Base-by-base conservation (phyloP, 2,888 invertebrate genomes). In the Amiota communis region DNA sequence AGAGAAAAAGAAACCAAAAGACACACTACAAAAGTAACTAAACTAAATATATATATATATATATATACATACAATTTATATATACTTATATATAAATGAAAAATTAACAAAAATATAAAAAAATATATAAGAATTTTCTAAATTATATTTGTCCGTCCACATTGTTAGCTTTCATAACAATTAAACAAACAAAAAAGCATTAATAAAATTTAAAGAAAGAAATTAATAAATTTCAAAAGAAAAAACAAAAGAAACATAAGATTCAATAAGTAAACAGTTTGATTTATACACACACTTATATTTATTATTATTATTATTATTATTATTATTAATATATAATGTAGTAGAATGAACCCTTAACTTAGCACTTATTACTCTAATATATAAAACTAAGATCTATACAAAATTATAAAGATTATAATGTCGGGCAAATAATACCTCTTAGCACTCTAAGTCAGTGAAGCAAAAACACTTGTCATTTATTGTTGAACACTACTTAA, bases 101-200 rank as follows among this genome's bases (percentile, higher is more conserved):
- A 65, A 51, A 72, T 15, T 51, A 17, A 8, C 51, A 64, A 74
- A 76, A 63, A 78, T 73, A 71, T 67, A 64, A 13, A 49, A 53
- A 65, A 20, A 11, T 8, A 67, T 20, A 65, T 48, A 46, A 20
- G 49, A 57, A 13, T 86, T 84, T 84, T 86, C 86, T 84, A 87
- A 83, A 86, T 86, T 88, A 86, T 88, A 88, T 88, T 88, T 87
- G 87, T 88, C 89, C 88, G 88, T 88, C 88, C 88, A 88, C 88
- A 87, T 88, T 88, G 87, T 87, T 88, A 89, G 88, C 89, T 89
- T 88, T 88, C 89, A 87, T 87, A 85, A 36, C 36, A 36, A 36
- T 6, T 36, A 36, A 36, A 36, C 36, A 36, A 36, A 36, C 36
- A 36, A 36, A 36, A 86, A 79, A 81, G 73, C 75, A 79, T 61